Evolutionary conservation across 1,140 invertebrate genomes (phyloP), one percentile per base, ranked within the genome.

Genomic region (Leptopilina boulardi): DNA sequence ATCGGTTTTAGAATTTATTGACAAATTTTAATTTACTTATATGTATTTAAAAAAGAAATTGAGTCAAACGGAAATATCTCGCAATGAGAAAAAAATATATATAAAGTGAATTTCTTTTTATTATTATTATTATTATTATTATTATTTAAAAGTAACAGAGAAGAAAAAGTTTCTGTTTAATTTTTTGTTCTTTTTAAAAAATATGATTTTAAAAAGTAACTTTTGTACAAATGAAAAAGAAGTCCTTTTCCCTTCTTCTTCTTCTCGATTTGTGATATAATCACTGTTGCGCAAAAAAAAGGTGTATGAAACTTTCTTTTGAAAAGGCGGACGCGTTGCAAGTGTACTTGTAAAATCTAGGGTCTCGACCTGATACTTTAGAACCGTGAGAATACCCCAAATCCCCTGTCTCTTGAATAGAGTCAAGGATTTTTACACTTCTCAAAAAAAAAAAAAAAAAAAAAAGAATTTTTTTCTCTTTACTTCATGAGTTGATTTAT

Each of bases 331-430:
- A 66, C 59, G 59, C 26, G 59, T 66, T 66, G 59, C 26, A 30
- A 66, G 59, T 66, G 59, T 66, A 66, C 59, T 66, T 66, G 23
- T 34, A 30, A n/a, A 66, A 66, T 66, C 59, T 66, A 34, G 59
- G 59, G 59, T 66, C 59, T 66, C 59, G 59, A 66, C 59, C 59
- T 66, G 59, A 66, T 66, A 66, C 59, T 66, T 66, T 66, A 66
- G 23, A 66, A 66, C 59, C 59, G 59, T 34, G 59, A 13, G 59
- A 66, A 66, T 66, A 66, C 59, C 59, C 59, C 59, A 66, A 66
- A 66, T 34, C 26, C 59, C 59, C 21, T 66, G 59, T 30, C 59
- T 30, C 59, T 66, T 66, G 59, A 66, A 66, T n/a, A 66, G 34
- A 38, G 26, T 66, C 59, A 66, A 66, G 59, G 59, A 66, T 66